Percentiles rank a stretch among this genome's conserved stretches.
phyloP scores from a whole-genome alignment of 2,797 vertebrate species.

The Pangasius larnaudii region DNA sequence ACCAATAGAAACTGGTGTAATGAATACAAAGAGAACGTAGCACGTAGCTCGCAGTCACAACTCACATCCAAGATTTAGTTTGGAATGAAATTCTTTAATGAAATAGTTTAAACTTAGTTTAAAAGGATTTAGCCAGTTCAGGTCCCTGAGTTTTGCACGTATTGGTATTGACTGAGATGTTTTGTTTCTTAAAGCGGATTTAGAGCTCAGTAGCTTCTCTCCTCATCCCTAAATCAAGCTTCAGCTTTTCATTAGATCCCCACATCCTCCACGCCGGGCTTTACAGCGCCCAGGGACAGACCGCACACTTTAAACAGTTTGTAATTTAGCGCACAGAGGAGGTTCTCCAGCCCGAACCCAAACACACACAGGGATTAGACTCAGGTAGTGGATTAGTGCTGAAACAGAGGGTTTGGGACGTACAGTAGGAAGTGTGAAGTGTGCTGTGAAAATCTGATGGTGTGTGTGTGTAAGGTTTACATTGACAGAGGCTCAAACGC shows the following conservation, averaged over 20 bases:
- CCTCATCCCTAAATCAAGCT: background rate
- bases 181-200: background rate
- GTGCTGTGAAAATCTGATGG: background rate
- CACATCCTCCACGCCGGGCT: background rate
- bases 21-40: background rate
- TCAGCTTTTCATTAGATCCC: conserved; percentile 3
- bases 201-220: background rate
- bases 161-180: background rate
- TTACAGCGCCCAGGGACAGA: background rate
- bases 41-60: background rate
- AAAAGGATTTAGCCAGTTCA: background rate
- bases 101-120: too few species aligned
- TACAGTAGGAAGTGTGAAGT: background rate
- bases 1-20: background rate
- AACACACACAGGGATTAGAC: background rate
- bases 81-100: background rate
- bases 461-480: background rate
- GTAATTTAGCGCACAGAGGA: background rate
- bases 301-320: background rate
- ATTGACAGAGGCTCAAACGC: background rate
- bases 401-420: background rate
- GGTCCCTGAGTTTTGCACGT: background rate
- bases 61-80: background rate
- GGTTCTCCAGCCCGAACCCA: background rate
- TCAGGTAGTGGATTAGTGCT: background rate